Conservation (phyloP, 2,797 vertebrate genomes). For the Mus caroli region DNA sequence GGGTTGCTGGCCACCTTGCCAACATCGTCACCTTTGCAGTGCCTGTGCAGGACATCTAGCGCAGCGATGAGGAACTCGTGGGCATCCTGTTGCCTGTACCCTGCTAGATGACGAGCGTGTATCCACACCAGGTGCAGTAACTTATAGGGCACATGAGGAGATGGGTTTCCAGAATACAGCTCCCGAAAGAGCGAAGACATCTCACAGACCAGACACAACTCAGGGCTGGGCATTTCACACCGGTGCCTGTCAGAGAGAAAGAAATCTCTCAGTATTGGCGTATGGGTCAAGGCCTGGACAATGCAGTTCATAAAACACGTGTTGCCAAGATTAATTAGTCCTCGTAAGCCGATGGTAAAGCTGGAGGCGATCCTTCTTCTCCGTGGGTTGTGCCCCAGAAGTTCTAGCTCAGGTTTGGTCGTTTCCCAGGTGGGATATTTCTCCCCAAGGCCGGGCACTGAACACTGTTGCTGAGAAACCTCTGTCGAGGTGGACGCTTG, state of each 20-base stretch:
- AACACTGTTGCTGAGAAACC: conserved; percentile 80
- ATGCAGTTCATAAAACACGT: conserved; percentile 99
- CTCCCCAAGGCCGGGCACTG: conserved; percentile 72
- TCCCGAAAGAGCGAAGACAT: conserved; percentile 94
- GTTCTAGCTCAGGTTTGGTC: conserved; percentile 78
- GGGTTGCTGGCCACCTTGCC: conserved; percentile 88
- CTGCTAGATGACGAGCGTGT: conserved; percentile 97
- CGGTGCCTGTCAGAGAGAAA: conserved; percentile 99
- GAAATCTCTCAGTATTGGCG: conserved; percentile 98
- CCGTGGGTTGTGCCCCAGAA: conserved; percentile 81
- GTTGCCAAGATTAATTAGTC: conserved; percentile 99
- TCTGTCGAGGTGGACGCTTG: conserved; percentile 81
- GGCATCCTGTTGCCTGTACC: conserved; percentile 99
- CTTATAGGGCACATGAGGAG: conserved; percentile 99
- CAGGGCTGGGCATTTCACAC: conserved; percentile 98
- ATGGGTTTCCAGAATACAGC: conserved; percentile 99
- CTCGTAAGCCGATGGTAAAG: conserved; percentile 93
- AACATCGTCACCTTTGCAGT: conserved; percentile 94
- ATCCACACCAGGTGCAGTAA: conserved; percentile 99
- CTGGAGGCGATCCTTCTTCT: conserved; percentile 81
- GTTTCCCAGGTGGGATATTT: conserved; percentile 82
- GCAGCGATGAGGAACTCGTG: conserved; percentile 99
- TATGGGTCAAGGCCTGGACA: conserved; percentile 98
- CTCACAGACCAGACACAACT: conserved; percentile 98
- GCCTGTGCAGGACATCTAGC: conserved; percentile 97